Evolutionary conservation across 2,113 vertebrate species (phyloP).

Genomic region (Mobula hypostoma): DNA sequence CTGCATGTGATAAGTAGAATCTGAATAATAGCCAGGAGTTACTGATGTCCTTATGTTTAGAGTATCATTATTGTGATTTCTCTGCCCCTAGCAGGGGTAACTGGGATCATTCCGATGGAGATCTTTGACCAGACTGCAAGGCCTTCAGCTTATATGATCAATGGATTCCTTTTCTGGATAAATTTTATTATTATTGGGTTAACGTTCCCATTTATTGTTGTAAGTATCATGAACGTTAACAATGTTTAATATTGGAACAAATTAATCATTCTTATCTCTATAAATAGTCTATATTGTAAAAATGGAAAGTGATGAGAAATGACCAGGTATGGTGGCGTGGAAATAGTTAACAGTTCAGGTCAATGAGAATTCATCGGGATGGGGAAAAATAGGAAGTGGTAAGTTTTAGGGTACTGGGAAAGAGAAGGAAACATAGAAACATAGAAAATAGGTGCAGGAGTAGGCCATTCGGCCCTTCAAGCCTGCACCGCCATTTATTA

Average conservation of each 20-base stretch:
- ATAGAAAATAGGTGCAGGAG: too few species aligned
- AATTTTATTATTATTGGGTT: conserved; percentile 73
- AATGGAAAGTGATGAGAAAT: too few species aligned
- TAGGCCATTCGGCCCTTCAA: too few species aligned
- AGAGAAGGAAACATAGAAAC: too few species aligned
- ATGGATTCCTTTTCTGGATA: conserved; percentile 76
- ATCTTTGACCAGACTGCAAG: conserved; percentile 76
- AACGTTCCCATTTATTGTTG: conserved; percentile 79
- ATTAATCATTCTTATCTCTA: background rate
- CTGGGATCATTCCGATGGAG: conserved; percentile 76
- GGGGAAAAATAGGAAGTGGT: too few species aligned
- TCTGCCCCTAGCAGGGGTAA: conserved; percentile 70
- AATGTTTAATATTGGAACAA: background rate
- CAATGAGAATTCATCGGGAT: too few species aligned
- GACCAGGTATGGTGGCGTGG: too few species aligned
- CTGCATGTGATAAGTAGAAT: background rate
- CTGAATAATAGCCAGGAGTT: background rate
- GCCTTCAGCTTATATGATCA: conserved; percentile 79
- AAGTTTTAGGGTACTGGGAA: too few species aligned
- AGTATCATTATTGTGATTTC: conserved; percentile 17
- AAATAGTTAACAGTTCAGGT: too few species aligned
- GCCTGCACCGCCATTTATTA: too few species aligned
- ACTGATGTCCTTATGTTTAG: background rate
- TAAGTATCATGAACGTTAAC: conserved; percentile 48
- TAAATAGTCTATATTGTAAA: background rate